Evolutionary conservation across 2,888 invertebrate species (phyloP).

Genomic region (Autographa gamma): DNA sequence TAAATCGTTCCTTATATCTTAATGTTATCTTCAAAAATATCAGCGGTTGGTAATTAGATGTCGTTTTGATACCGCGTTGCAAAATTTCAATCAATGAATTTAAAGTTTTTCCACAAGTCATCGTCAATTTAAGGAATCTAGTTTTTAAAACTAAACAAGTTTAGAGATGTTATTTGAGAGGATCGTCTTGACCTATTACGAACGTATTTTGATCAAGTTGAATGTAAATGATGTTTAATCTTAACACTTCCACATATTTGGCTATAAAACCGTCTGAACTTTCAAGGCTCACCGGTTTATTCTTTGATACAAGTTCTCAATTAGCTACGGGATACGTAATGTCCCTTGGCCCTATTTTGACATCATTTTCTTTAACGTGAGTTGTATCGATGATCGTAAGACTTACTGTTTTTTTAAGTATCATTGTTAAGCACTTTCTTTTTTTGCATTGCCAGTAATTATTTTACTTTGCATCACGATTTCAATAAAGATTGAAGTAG

Average conservation of each 20-base stretch:
- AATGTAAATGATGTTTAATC: background rate
- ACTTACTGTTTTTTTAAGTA: too few relatives aligned
- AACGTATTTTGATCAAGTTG: constrained; percentile 8
- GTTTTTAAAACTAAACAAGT: constrained; percentile 40
- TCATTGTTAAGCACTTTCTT: too few relatives aligned
- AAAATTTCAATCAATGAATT: background rate
- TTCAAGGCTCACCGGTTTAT: constrained; percentile 18
- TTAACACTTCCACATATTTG: constrained; percentile 10
- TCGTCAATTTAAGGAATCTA: constrained; percentile 14
- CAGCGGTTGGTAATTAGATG: too few relatives aligned
- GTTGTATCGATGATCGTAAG: too few relatives aligned
- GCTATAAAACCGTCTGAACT: background rate
- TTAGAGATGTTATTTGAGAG: background rate
- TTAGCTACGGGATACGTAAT: constrained; percentile 6
- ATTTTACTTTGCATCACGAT: background rate
- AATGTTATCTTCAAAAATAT: too few relatives aligned
- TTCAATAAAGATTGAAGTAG: constrained; percentile 19
- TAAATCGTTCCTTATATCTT: constrained; percentile 19
- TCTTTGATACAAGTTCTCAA: constrained; percentile 19
- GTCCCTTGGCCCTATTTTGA: constrained; percentile 14
- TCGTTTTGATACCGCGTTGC: too few relatives aligned
- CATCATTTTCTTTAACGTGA: background rate
- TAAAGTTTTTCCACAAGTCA: background rate
- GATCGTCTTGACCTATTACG: constrained; percentile 15
- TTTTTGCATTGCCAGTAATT: too few relatives aligned